These are phyloP conservation scores for Hydropsyche tenuis DNA, from an alignment of 1,140 invertebrate species.

Conservation along the genomic window DNA sequence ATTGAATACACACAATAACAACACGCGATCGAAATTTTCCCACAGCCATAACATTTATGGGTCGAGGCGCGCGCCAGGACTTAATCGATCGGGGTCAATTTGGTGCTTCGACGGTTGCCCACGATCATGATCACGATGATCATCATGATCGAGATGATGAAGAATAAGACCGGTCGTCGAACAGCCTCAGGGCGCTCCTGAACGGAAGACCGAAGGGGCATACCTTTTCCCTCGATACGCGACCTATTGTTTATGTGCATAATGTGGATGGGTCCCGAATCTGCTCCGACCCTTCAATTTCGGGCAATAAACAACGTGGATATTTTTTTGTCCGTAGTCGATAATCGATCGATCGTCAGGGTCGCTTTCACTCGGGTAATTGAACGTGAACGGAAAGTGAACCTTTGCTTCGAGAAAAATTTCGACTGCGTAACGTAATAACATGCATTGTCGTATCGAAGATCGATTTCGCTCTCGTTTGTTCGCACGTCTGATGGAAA, in stretches of 20 bases:
- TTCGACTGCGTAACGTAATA: too few species aligned
- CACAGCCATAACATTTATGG: conserved; percentile 5
- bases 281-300: conserved; percentile 4
- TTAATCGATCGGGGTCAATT: conserved; percentile 13
- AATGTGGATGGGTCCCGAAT: background rate
- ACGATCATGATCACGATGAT: too few species aligned
- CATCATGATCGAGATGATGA: too few species aligned
- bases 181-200: background rate
- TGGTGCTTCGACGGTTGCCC: too few species aligned
- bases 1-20: too few species aligned
- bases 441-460: background rate
- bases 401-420: too few species aligned
- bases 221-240: background rate
- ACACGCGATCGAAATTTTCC: background rate
- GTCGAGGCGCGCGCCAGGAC: background rate
- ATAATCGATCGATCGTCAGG: background rate
- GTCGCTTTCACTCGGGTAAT: background rate
- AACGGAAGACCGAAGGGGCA: conserved; percentile 1
- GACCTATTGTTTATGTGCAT: background rate
- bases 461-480: conserved; percentile 8
- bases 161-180: background rate
- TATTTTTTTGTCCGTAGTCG: background rate
- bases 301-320: background rate
- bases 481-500: background rate
- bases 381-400: too few species aligned